Evolutionary conservation across 30 jellyfish, hydroid and myxozoan species (phyloP), one percentile per base, ranked within the genome.

Genomic region (Clytia hemisphaerica): DNA sequence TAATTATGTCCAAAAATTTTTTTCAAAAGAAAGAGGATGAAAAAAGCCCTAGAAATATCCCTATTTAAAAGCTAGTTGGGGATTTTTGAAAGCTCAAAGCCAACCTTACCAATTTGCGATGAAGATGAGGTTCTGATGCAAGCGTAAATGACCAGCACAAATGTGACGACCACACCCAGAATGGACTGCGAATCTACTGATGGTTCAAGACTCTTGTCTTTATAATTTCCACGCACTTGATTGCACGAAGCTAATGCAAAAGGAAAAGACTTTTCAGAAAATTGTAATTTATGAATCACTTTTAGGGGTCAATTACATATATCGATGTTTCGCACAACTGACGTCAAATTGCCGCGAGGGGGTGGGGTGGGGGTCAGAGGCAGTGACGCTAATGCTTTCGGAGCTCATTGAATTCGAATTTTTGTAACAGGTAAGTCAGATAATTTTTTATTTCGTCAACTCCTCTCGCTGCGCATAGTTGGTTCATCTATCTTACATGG

Each of bases 141-240:
- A 4, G 94, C 72, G 37, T 61, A 86, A 57, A 86, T 50, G 49
- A 86, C 96, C 24, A 86, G 77, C 42, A 86, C 37, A 67, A 86
- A 86, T 1, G 96, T 86, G 61, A 86, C 42, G 14, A 86, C 77
- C 32, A 86, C 85, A 59, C 96, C 96, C 55, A 86, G 73, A 53
- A 86, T 76, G 16, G 96, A 86, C 79, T 86, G 96, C 3, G 96
- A 94, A 66, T 86, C 96, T 36, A 86, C 76, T 45, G 44, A 53
- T 38, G 94, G 84, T 29, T 47, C 27, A 40, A 44, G 18, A 69
- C n/a, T n/a, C n/a, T n/a, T n/a, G n/a, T 49, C 73, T 34, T 51
- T 78, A 16, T 67, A 57, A 12, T 63, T 30, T 14, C 85, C 82
- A 25, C 85, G 85, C 24, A 86, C 37, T 3, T 85, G 51, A 57